These are phyloP conservation scores for Xyrichtys novacula DNA, from an alignment of 2,797 vertebrate genomes.

Conservation along the genomic window DNA sequence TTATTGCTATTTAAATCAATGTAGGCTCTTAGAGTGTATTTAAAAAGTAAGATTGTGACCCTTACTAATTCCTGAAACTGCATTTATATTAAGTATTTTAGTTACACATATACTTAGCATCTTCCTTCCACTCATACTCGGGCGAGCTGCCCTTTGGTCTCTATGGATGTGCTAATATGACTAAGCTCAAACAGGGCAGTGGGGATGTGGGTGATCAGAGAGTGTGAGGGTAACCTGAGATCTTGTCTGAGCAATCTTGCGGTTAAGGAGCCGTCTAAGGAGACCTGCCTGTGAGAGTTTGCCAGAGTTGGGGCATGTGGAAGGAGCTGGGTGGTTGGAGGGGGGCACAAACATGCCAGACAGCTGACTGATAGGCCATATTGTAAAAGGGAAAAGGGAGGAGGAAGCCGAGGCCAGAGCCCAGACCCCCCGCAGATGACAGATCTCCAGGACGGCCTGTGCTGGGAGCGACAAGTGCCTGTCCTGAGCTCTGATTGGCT, in stretches of 20 bases:
- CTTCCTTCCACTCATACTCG: constrained; percentile 14
- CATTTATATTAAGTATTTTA: background rate
- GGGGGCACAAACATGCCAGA: constrained; percentile 70
- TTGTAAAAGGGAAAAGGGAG: constrained; percentile 26
- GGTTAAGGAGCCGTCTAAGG: constrained; percentile 66
- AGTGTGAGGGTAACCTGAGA: constrained; percentile 55
- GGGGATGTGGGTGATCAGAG: constrained; percentile 42
- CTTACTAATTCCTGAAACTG: background rate
- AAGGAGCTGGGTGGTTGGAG: constrained; percentile 9
- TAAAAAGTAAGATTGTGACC: background rate
- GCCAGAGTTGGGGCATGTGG: constrained; percentile 62
- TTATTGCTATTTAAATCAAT: background rate
- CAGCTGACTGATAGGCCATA: constrained; percentile 82
- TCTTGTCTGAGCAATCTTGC: constrained; percentile 35
- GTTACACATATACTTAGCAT: constrained; percentile 19
- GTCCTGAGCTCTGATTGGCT: constrained; percentile 82
- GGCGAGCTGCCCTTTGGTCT: constrained; percentile 13
- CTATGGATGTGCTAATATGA: constrained; percentile 68
- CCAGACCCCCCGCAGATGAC: constrained; percentile 73
- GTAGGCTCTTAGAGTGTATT: background rate
- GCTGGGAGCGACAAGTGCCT: constrained; percentile 35
- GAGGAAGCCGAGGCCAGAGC: constrained; percentile 28
- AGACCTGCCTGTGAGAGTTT: constrained; percentile 58
- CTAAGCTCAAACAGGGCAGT: constrained; percentile 44
- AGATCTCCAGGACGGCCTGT: constrained; percentile 66